These are phyloP conservation scores for Elysia crispata DNA, from an alignment of 2,888 invertebrate genomes.

Conservation along the genomic window DNA sequence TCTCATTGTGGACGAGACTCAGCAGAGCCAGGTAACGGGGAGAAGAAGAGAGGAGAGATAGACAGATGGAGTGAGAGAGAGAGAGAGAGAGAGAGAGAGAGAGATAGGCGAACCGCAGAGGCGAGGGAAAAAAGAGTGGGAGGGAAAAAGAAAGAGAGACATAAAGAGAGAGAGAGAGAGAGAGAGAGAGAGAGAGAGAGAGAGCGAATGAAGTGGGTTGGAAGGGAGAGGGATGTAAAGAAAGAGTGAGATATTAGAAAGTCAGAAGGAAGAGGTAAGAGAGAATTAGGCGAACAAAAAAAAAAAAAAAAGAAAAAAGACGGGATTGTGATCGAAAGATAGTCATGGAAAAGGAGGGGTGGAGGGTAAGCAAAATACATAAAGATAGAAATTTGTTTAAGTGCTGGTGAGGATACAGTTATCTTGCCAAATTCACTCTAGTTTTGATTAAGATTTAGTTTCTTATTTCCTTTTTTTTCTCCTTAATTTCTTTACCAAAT, in stretches of 20 bases:
- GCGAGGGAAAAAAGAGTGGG: not conserved
- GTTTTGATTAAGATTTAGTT: no score
- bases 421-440: no score
- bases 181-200: not conserved
- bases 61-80: not conserved
- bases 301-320: constrained; percentile 6
- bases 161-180: constrained; percentile 22
- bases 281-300: no score
- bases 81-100: constrained; percentile 26
- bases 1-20: constrained; percentile 66
- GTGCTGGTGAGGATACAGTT: no score
- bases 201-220: not conserved
- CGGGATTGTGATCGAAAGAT: not conserved
- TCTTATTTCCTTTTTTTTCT: no score
- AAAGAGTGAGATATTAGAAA: no score
- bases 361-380: not conserved
- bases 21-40: constrained; percentile 56
- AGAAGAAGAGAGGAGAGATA: not conserved
- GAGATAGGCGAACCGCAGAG: not conserved
- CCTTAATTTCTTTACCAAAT: no score
- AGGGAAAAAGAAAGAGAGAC: not conserved
- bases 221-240: constrained; percentile 1
- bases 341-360: not conserved
- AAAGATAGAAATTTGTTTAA: no score
- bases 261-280: constrained; percentile 14